Percentiles rank a stretch among this genome's conserved stretches.
phyloP scores from a whole-genome alignment of 1,140 invertebrate genomes.

The Panagrolaimus sp. region DNA sequence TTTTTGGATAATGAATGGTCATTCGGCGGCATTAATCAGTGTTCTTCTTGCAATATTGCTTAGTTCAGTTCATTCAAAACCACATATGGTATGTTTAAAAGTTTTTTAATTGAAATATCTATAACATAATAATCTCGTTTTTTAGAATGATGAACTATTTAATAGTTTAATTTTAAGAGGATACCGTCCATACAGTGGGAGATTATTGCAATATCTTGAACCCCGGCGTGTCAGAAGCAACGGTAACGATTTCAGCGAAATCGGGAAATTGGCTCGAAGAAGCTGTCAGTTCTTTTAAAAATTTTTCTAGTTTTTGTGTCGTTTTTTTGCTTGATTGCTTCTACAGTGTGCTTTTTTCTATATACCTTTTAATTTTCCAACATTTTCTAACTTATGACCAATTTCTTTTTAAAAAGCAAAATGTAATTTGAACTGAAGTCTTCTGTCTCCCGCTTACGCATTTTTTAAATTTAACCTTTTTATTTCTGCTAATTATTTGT shows the following conservation, averaged over 20 bases:
- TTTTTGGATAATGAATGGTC: not conserved
- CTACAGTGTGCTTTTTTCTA: too few species aligned
- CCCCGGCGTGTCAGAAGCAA: not conserved
- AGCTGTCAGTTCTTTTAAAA: slow-evolving; percentile 8
- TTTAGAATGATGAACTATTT: slow-evolving; percentile 7
- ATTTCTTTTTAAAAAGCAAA: too few species aligned
- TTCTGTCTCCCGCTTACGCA: too few species aligned
- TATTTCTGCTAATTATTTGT: not conserved
- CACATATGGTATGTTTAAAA: not conserved
- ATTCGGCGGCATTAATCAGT: not conserved
- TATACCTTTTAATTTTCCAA: too few species aligned
- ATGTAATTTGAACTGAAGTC: too few species aligned
- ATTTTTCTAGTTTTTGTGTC: too few species aligned
- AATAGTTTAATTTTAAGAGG: slow-evolving; percentile 3
- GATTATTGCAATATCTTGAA: not conserved
- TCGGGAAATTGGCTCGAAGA: not conserved
- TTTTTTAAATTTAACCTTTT: too few species aligned
- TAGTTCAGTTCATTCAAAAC: slow-evolving; percentile 5
- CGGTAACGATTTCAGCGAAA: slow-evolving; percentile 8
- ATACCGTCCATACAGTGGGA: slow-evolving; percentile 6
- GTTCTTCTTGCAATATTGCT: slow-evolving; percentile 3
- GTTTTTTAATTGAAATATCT: not conserved
- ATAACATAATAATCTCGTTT: not conserved
- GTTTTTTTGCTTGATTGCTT: too few species aligned
- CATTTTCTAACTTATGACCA: too few species aligned